Percentiles rank a stretch among this genome's conserved stretches.
phyloP scores from a whole-genome alignment of 2,113 vertebrate genomes.

The Campylomormyrus numenius region DNA sequence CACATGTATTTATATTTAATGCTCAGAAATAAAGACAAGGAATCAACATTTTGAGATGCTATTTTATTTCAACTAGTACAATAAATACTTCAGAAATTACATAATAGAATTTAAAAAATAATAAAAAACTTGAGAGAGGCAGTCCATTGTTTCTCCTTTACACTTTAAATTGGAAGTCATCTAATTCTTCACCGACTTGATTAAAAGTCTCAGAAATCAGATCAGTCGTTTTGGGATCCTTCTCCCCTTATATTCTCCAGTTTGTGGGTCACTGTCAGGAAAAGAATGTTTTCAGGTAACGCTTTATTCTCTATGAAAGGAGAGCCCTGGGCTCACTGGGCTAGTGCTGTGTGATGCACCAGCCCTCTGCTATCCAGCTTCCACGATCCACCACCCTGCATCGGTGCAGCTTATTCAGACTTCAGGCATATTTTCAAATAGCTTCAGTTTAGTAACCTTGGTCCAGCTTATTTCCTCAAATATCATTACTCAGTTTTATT shows the following conservation, averaged over 20 bases:
- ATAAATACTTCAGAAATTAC: conserved; percentile 49
- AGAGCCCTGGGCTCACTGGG: not conserved
- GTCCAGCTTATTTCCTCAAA: not conserved
- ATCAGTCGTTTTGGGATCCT: conserved; percentile 3
- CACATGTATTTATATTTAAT: too few relatives aligned
- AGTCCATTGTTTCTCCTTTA: conserved; percentile 29
- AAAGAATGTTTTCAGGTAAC: not conserved
- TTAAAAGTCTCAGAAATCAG: conserved; percentile 49
- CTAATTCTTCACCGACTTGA: conserved; percentile 57
- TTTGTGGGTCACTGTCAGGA: not conserved
- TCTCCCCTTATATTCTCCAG: not conserved
- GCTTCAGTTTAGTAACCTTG: not conserved
- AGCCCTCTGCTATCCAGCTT: not conserved
- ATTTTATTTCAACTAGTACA: conserved; percentile 54
- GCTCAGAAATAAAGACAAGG: not conserved
- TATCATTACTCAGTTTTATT: not conserved
- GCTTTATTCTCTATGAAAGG: not conserved
- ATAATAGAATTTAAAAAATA: conserved; percentile 31
- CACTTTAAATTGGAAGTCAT: conserved; percentile 33
- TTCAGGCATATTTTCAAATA: not conserved
- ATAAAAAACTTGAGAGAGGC: conserved; percentile 26
- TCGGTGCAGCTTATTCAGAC: not conserved
- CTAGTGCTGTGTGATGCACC: not conserved
- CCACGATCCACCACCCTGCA: not conserved
- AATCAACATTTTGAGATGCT: conserved; percentile 28